Evolutionary conservation across 2,113 vertebrate genomes (phyloP), one percentile per base, ranked within the genome.

Genomic region (Halcyon senegalensis): DNA sequence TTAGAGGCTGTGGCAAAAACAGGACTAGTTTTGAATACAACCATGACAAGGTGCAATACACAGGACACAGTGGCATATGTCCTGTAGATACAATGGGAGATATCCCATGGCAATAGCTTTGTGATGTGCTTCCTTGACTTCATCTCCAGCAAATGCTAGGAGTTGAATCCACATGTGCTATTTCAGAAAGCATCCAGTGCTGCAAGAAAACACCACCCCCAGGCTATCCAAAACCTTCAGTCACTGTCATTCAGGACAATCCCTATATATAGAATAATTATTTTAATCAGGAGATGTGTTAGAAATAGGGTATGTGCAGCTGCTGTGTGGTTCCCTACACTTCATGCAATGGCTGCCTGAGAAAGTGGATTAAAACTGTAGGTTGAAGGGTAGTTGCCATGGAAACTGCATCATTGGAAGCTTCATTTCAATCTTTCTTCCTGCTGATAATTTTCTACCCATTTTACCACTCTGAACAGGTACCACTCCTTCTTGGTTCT

Each of bases 381-480:
- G 68, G 91, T 92, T 62, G 92, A 92, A 89, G 96, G 95, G 94
- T 82, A 95, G 95, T 97, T 95, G 86, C 59, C 84, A 94, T 95
- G 66, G 95, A 79, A 96, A 97, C 95, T 43, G 62, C 74, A 82
- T 95, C 80, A 66, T 1, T 84, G 89, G 62, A 82, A 92, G 84
- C 77, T 93, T 95, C 28, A 69, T 91, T 92, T 93, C 44, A 92
- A 64, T 72, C 60, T 92, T 93, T 78, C 37, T 84, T 89, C 68
- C 23, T 87, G 73, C 58, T 92, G 89, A 64, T 85, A 35, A 66
- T 87, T 94, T 96, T 79, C 53, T 75, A 60, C 76, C 83, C 64
- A 46, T 84, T 95, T 94, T 75, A 44, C 35, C n/a, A 31, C 72
- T 86, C 48, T 62, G 39, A 81, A 39, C 48, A 89, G 58, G 35